Evolutionary conservation across 2,888 invertebrate genomes (phyloP), one percentile per base, ranked within the genome.

Genomic region (Tetropium fuscum): DNA sequence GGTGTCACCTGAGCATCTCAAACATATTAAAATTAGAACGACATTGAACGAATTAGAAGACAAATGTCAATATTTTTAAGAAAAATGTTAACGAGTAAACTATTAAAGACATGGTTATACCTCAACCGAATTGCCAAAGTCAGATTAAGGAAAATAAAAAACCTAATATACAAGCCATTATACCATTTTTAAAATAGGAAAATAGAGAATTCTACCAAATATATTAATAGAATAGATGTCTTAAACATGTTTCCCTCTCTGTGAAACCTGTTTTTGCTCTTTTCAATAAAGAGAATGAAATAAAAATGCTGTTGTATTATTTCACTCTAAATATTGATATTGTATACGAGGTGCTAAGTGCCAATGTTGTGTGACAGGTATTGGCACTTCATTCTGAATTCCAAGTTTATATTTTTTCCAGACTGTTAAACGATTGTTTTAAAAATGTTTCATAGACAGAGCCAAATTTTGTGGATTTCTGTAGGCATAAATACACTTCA

Each of bases 1-100:
- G 30, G 34, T 58, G 20, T 27, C 48, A 6, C 43, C 55, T 8
- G 47, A 47, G 7, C 40, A 60, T 55, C 55, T 55, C 4, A 40
- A 41, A 10, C n/a, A 13, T 18, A 41, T 59, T 15, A 51, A 20
- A 6, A 51, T n/a, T 8, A 51, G 20, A 25, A 40, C 43, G 44
- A 49, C 53, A 10, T 18, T 53, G 5, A 41, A 43, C 32, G 32
- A 41, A 43, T 18, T 10, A 8, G 16, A 18, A 19, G 40, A 40
- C 16, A 40, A 1, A 18, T 18, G 19, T 40, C 40, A 40, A 5
- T 5, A 19, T 18, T 40, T 40, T 40, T 18, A 40, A 40, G 18
- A 40, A 40, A 40, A 16, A 40, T 40, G 19, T 40, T 40, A 40
- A 40, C 19, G 18, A 18, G 16, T 10, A 40, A 40, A 10, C 13